Evolutionary conservation across 2,888 invertebrate genomes (phyloP).

Genomic region (Oxytorus armatus): DNA sequence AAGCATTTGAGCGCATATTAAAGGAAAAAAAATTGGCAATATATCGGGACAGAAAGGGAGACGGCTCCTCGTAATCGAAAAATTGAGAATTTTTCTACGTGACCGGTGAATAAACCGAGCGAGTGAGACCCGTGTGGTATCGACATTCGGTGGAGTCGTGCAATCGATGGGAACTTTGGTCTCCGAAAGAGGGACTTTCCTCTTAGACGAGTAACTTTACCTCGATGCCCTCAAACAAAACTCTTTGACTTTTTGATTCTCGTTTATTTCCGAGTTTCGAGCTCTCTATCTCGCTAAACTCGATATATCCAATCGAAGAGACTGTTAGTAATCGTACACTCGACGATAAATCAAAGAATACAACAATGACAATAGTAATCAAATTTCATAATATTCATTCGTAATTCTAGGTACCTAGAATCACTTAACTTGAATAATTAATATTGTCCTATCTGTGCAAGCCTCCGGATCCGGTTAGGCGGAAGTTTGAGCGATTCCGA

Average conservation of each 20-base stretch:
- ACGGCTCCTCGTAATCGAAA: constrained; percentile 48
- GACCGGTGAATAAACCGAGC: constrained; percentile 52
- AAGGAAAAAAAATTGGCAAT: background rate
- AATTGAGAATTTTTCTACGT: constrained; percentile 64
- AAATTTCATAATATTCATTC: background rate
- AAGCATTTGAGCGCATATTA: background rate
- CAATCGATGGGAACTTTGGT: constrained; percentile 10
- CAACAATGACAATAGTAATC: no score
- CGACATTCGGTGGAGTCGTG: constrained; percentile 20
- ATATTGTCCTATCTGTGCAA: background rate
- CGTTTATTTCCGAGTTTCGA: constrained; percentile 21
- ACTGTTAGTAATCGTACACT: background rate
- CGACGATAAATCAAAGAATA: background rate
- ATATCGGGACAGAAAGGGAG: background rate
- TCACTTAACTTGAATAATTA: constrained; percentile 7
- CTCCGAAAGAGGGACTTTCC: constrained; percentile 32
- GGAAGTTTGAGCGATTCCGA: background rate
- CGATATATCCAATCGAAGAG: background rate
- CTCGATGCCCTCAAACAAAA: background rate
- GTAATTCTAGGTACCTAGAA: no score
- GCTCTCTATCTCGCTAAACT: background rate
- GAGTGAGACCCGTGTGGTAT: constrained; percentile 31
- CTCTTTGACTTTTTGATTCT: constrained; percentile 23
- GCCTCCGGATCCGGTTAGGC: background rate
- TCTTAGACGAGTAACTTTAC: constrained; percentile 29